phyloP scores from a whole-genome alignment of 92 coral and sea anemone species.

The Porites evermanni region DNA sequence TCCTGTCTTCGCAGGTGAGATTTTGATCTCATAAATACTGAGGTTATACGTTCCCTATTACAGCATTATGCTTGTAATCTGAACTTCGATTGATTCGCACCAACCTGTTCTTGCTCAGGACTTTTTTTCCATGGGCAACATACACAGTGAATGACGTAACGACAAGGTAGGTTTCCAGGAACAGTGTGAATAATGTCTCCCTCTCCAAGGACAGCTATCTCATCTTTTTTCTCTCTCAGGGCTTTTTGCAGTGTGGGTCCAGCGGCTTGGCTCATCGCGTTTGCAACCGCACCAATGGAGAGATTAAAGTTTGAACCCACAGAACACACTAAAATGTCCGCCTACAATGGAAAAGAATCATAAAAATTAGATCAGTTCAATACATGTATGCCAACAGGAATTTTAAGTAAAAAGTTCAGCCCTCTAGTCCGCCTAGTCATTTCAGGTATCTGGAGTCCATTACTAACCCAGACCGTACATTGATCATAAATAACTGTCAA shows the following conservation, averaged over 20 bases:
- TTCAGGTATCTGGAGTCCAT: too few species aligned
- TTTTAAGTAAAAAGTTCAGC: too few species aligned
- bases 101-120: slow-evolving; percentile 19
- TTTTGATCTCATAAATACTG: too few species aligned
- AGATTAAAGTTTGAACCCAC: slow-evolving; percentile 44
- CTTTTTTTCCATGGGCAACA: slow-evolving; percentile 73
- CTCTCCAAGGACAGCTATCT: slow-evolving; percentile 9
- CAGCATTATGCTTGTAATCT: too few species aligned
- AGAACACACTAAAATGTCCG: slow-evolving; percentile 47
- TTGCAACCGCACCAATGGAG: slow-evolving; percentile 55
- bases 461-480: too few species aligned
- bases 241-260: slow-evolving; percentile 58
- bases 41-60: too few species aligned
- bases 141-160: slow-evolving; percentile 63
- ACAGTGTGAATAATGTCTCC: slow-evolving; percentile 57
- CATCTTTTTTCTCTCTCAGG: slow-evolving; percentile 1
- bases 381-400: too few species aligned
- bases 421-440: too few species aligned
- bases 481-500: too few species aligned
- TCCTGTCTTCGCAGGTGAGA: too few species aligned
- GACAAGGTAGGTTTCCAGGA: slow-evolving; percentile 64
- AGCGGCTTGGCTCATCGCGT: slow-evolving; percentile 62
- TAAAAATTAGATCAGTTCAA: too few species aligned
- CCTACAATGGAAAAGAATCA: not conserved
- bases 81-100: not conserved